Base-by-base conservation (phyloP, 2,888 invertebrate genomes). In the Eugnorisma glareosa region DNA sequence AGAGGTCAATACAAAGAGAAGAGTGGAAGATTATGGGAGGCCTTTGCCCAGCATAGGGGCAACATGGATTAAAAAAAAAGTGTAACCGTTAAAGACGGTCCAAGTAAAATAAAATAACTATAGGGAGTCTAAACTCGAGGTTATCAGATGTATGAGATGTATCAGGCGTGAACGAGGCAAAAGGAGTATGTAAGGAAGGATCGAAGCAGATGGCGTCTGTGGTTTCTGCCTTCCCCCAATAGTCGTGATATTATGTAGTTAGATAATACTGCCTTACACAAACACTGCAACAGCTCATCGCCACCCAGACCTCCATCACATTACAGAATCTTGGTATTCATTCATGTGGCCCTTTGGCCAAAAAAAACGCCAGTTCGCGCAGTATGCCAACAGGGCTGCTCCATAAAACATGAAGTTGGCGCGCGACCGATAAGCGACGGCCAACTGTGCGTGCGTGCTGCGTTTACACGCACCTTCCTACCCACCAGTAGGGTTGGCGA, bases 381-480 rank as follows among this genome's bases (percentile, higher is more conserved):
- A 45, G 81, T 74, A 82, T 75, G 85, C 83, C 77, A 87, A 82
- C 61, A 84, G 86, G 84, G 79, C 75, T 69, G 71, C 76, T 86
- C 87, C 89, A 92, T 93, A 93, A 93, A 93, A 93, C 93, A 92
- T 89, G 92, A 88, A 91, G 90, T 93, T 93, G 92, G 91, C 90
- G 88, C 89, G 77, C 80, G 82, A 76, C 85, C 87, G 92, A 93
- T 93, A 93, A 92, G 90, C 92, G 86, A 82, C 85, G 81, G 93
- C 93, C 93, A 93, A 92, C 90, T 82, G 88, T 83, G 89, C 85
- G 87, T 87, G 77, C 82, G 88, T 88, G 72, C 82, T 78, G 79
- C 85, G 75, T 88, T 83, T 83, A 84, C 86, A 84, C 84, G 83
- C 81, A 79, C 15, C 67, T 28, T 35, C 31, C 48, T 48, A 48